Conservation (phyloP, 2,113 vertebrate species). For the Pachycephala philippinensis region DNA sequence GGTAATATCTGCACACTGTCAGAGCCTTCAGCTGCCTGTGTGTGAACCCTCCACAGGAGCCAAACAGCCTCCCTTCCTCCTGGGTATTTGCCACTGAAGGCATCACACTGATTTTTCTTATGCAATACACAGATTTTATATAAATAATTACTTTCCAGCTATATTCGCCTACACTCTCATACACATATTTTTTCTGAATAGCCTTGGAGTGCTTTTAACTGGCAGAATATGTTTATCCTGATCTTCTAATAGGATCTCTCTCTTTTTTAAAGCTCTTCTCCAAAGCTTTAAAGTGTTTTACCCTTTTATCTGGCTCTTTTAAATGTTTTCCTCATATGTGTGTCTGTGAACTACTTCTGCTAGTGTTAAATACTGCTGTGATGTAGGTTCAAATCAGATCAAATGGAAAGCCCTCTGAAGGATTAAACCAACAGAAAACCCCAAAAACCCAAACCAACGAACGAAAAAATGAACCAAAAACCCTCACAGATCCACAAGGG, state of each 20-base stretch:
- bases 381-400: not conserved
- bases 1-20: fast-evolving
- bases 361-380: not conserved
- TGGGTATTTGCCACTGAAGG: not conserved
- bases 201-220: not conserved
- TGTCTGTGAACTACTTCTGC: not conserved
- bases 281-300: not conserved
- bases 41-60: not conserved
- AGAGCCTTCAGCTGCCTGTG: not conserved
- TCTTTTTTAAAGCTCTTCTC: not conserved
- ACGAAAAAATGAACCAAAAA: not conserved
- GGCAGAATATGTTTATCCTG: not conserved
- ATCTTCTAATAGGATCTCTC: not conserved
- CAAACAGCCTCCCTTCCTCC: not conserved
- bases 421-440: not conserved
- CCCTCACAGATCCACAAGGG: not conserved
- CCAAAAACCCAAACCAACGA: not conserved
- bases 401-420: not conserved
- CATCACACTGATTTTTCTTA: not conserved
- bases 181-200: not conserved
- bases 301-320: not conserved
- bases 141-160: not conserved
- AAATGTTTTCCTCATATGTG: not conserved
- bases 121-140: not conserved
- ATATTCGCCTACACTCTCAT: not conserved